Percentiles rank a stretch among this genome's conserved stretches.
Evolutionary conservation across 2,888 invertebrate genomes (phyloP).

Genomic region (Drosophila mercatorum): DNA sequence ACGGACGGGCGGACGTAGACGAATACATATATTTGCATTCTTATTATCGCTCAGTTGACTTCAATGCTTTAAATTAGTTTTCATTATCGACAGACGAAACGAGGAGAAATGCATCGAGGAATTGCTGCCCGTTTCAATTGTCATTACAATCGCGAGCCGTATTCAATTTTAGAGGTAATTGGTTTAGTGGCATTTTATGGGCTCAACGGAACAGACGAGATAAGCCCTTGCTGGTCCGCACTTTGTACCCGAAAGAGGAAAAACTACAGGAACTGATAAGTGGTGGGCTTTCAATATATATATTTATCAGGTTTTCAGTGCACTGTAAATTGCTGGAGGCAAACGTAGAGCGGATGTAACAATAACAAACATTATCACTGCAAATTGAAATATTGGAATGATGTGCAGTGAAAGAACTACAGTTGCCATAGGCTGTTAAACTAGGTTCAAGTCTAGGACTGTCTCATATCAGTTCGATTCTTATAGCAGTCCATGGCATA

Average conservation of each 20-base stretch:
- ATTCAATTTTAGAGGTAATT: conserved; percentile 13
- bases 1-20: not conserved
- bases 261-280: conserved; percentile 5
- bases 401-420: conserved; percentile 9
- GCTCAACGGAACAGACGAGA: not conserved
- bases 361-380: conserved; percentile 37
- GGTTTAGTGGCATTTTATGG: conserved; percentile 1
- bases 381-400: conserved; percentile 16
- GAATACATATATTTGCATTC: conserved; percentile 44
- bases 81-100: conserved; percentile 34
- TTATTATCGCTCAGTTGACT: conserved; percentile 32
- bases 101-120: conserved; percentile 37
- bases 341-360: conserved; percentile 29
- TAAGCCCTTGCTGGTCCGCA: conserved; percentile 23
- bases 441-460: not conserved
- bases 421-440: not conserved
- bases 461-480: conserved; percentile 30
- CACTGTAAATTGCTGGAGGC: conserved; percentile 3
- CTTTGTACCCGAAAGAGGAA: conserved; percentile 23
- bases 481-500: conserved; percentile 62
- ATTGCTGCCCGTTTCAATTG: not conserved
- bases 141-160: not conserved
- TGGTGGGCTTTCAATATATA: not conserved
- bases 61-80: conserved; percentile 35
- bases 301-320: not conserved